These are phyloP conservation scores for Xestobium rufovillosum DNA, from an alignment of 2,888 invertebrate species.

Conservation along the genomic window DNA sequence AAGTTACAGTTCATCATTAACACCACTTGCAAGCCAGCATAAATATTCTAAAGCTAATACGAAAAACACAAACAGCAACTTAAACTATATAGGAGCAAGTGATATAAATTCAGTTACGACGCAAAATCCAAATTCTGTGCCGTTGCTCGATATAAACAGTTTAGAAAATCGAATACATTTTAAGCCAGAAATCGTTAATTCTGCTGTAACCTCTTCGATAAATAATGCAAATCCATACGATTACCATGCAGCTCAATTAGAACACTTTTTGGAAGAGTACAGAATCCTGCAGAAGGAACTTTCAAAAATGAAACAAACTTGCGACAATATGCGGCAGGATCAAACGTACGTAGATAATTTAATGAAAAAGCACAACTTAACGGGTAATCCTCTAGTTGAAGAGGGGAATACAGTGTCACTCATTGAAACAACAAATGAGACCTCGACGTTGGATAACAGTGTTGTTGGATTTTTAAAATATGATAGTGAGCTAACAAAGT, in stretches of 20 bases:
- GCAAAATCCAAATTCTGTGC: constrained; percentile 46
- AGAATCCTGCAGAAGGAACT: constrained; percentile 68
- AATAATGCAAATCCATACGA: constrained; percentile 55
- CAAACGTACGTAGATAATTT: constrained; percentile 10
- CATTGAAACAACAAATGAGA: too few species aligned
- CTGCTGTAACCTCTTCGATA: constrained; percentile 24
- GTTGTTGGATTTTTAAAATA: constrained; percentile 47
- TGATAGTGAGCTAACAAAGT: constrained; percentile 47
- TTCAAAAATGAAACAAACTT: constrained; percentile 72
- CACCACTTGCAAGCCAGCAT: constrained; percentile 46
- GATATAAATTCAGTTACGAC: constrained; percentile 55
- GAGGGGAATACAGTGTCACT: too few species aligned
- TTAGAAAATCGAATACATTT: constrained; percentile 41
- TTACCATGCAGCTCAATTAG: constrained; percentile 71
- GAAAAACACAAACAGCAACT: constrained; percentile 56
- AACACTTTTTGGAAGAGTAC: constrained; percentile 73
- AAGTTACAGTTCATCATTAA: constrained; percentile 42
- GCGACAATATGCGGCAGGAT: constrained; percentile 56
- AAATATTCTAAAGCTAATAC: constrained; percentile 31
- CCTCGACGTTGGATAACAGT: too few species aligned
- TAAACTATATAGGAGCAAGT: constrained; percentile 58
- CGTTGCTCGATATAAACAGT: constrained; percentile 53
- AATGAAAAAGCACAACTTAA: too few species aligned
- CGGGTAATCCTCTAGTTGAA: too few species aligned
- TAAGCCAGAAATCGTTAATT: constrained; percentile 23